Evolutionary conservation across 2,797 vertebrate genomes (phyloP), one percentile per base, ranked within the genome.

Genomic region (Erpetoichthys calabaricus): DNA sequence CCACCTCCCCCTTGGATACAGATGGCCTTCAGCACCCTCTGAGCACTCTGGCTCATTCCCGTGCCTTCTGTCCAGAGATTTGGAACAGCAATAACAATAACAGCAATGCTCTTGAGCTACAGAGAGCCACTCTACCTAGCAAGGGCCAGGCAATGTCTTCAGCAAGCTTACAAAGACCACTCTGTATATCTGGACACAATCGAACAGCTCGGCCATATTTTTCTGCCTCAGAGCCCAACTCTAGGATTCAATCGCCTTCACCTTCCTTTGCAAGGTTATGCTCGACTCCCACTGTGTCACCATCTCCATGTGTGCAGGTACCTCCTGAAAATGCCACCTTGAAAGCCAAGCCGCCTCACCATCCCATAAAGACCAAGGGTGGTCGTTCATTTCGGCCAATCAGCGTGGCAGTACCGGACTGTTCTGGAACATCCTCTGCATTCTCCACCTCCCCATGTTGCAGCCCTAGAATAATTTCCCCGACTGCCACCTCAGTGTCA

Each of bases 171-270:
- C 50, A 51, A 25, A 51, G 50, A 51, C 8, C 62, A 74, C 44
- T 71, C 41, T 68, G 25, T 0, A 69, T 60, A 3, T 75, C 75
- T 0, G 25, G 25, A 25, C 74, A 83, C 68, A 87, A 86, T 59
- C 75, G 83, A 1, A 70, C 82, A 3, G 80, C 85, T 3, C 74
- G 66, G 3, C 83, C 81, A 1, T 86, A 88, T 53, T 79, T 61
- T 4, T 71, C 83, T 0, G 71, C 77, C 1, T 89, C 89, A 0
- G 86, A 86, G 59, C 87, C 88, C n/a, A 82, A 70, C 66, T 89
- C 87, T 1, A 72, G 87, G 41, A 84, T 81, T 1, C 87, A 83
- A 53, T 86, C 86, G 1, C 75, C 77, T 1, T 63, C 69, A 3
- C 64, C 72, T 0, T 61, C 74, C 4, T 67, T 70, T 45, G 44